These are phyloP conservation scores for Hippopotamus amphibius DNA, from an alignment of 2,113 vertebrate species.

Conservation along the genomic window DNA sequence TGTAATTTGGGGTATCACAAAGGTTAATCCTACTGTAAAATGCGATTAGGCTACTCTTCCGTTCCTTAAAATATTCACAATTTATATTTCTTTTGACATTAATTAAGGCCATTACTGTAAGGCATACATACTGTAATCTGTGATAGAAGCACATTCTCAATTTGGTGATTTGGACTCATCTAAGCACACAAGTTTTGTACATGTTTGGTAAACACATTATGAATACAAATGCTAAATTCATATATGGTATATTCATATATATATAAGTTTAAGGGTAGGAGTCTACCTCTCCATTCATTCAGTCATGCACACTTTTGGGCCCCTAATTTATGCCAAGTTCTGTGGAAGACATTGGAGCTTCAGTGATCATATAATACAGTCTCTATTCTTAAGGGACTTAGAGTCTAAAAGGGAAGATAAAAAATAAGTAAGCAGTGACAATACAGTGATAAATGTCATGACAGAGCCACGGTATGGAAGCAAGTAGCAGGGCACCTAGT, in stretches of 20 bases:
- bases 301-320: not conserved
- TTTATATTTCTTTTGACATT: slow-evolving; percentile 23
- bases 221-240: not conserved
- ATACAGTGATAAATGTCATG: not conserved
- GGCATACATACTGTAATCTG: not conserved
- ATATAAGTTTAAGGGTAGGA: not conserved
- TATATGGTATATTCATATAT: not conserved
- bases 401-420: not conserved
- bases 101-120: not conserved
- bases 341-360: not conserved
- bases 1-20: not conserved
- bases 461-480: not conserved
- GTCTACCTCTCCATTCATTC: not conserved
- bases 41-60: not conserved
- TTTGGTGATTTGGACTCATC: not conserved
- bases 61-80: not conserved
- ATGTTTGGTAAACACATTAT: slow-evolving; percentile 27
- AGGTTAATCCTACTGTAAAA: slow-evolving; percentile 14
- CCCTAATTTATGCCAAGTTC: not conserved
- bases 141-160: slow-evolving; percentile 29
- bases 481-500: not conserved
- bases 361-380: not conserved
- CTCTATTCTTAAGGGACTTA: not conserved
- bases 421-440: not conserved
- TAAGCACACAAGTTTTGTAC: not conserved